Conservation (phyloP, 1,140 invertebrate genomes). For the Oryctes rhinoceros region DNA sequence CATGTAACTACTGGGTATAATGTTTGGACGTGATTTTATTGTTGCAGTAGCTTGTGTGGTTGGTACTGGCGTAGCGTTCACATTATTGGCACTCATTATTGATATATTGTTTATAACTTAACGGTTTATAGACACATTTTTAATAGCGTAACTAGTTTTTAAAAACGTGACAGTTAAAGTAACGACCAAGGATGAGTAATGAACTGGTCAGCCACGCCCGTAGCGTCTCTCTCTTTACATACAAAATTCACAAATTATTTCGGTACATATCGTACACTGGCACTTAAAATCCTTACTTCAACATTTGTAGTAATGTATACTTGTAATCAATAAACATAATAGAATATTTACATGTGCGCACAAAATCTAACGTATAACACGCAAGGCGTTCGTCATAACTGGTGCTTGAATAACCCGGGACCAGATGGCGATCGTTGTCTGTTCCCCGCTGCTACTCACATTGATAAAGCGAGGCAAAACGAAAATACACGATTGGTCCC, state of each 20-base stretch:
- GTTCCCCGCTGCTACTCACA: slow-evolving; percentile 19
- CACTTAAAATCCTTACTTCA: not conserved
- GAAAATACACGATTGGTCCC: slow-evolving; percentile 10
- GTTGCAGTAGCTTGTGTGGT: slow-evolving; percentile 58
- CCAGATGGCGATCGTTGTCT: slow-evolving; percentile 50
- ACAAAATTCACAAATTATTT: not conserved
- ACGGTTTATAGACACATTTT: slow-evolving; percentile 38
- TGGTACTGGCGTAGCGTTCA: slow-evolving; percentile 57
- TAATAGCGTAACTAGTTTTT: slow-evolving; percentile 36
- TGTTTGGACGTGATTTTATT: slow-evolving; percentile 60
- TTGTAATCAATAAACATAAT: slow-evolving; percentile 38
- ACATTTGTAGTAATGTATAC: not conserved
- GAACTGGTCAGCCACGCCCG: slow-evolving; percentile 59
- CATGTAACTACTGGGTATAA: slow-evolving; percentile 61
- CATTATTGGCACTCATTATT: slow-evolving; percentile 61
- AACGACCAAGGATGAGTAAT: slow-evolving; percentile 48
- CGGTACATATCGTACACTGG: not conserved
- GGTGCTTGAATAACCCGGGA: slow-evolving; percentile 38
- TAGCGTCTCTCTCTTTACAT: slow-evolving; percentile 46
- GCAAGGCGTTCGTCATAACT: slow-evolving; percentile 35
- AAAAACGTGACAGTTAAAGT: slow-evolving; percentile 40
- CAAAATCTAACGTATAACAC: slow-evolving; percentile 36
- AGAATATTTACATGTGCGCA: slow-evolving; percentile 39
- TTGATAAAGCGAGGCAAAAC: slow-evolving; percentile 25
- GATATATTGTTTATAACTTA: slow-evolving; percentile 37